A percentile compares a stretch with the other conserved stretches of the same genome.
phyloP scores from a whole-genome alignment of 2,797 vertebrate species.

The Petrocephalus schoutedeni region DNA sequence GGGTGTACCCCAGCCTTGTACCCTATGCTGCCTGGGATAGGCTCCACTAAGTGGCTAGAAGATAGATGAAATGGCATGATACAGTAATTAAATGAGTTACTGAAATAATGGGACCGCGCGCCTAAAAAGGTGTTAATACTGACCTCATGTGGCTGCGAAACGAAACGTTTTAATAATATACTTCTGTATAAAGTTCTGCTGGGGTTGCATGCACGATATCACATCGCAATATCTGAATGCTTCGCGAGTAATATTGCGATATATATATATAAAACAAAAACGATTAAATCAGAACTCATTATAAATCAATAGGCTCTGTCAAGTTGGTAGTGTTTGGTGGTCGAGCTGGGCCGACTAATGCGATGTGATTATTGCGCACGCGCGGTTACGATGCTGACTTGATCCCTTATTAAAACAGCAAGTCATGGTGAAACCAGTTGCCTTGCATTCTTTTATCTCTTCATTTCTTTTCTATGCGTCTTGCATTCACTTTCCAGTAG shows the following conservation, averaged over 20 bases:
- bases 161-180: neutral
- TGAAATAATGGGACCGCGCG: neutral
- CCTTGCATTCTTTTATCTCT: neutral
- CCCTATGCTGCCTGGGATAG: neutral
- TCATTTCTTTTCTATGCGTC: neutral
- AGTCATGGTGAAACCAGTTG: neutral
- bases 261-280: neutral
- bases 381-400: neutral
- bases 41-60: neutral
- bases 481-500: neutral
- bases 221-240: neutral
- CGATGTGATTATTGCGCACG: neutral
- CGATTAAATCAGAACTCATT: neutral
- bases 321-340: neutral
- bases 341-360: neutral
- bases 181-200: neutral
- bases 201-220: neutral
- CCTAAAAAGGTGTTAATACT: neutral
- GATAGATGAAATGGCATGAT: neutral
- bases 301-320: neutral
- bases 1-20: neutral
- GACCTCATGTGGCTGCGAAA: neutral
- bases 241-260: neutral
- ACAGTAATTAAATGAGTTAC: neutral
- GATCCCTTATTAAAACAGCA: neutral